phyloP scores from a whole-genome alignment of 2,797 vertebrate species.

The Betta splendens region DNA sequence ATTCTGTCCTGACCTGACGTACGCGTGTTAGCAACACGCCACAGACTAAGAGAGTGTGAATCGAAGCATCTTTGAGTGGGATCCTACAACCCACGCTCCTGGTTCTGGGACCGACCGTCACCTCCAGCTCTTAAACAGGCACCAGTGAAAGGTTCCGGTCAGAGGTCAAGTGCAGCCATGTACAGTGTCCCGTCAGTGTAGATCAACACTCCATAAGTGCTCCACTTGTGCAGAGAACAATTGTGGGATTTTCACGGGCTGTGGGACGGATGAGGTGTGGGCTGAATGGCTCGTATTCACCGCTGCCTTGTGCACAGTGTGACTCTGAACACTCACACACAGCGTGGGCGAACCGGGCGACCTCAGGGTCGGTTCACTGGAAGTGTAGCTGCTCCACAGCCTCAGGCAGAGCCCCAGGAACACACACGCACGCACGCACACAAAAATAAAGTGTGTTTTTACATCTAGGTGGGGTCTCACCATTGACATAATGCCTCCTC shows the following conservation, averaged over 20 bases:
- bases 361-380: constrained; percentile 31
- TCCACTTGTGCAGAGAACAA: constrained; percentile 50
- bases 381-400: constrained; percentile 34
- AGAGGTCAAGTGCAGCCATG: constrained; percentile 35
- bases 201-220: constrained; percentile 23
- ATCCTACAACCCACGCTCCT: too few species aligned
- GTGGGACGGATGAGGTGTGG: constrained; percentile 30
- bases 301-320: not conserved
- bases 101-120: not conserved
- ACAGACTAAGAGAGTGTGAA: too few species aligned
- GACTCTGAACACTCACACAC: constrained; percentile 1
- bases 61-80: too few species aligned
- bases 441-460: too few species aligned
- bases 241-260: constrained; percentile 23
- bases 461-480: too few species aligned
- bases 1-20: too few species aligned
- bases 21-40: too few species aligned
- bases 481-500: too few species aligned
- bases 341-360: constrained; percentile 37
- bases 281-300: constrained; percentile 52
- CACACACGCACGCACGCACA: not conserved
- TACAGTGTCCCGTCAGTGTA: constrained; percentile 21
- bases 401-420: too few species aligned
- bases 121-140: not conserved
- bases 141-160: constrained; percentile 22